Conservation (phyloP, 2,113 vertebrate genomes). For the human region DNA sequence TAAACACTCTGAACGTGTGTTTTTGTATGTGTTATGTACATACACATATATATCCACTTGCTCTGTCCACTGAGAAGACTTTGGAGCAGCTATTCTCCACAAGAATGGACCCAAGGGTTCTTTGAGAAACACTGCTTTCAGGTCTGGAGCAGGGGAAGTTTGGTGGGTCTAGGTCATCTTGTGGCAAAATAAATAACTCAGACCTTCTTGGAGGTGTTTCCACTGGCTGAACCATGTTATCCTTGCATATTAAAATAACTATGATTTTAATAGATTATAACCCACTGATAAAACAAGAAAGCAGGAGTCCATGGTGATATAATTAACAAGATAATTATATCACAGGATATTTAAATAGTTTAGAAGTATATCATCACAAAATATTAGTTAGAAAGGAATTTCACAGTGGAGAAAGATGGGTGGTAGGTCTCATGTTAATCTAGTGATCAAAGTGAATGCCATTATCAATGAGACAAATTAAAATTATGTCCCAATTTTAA, state of each 20-base stretch:
- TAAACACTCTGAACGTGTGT: not conserved
- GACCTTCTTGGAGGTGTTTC: not conserved
- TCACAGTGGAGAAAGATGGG: not conserved
- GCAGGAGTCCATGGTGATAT: not conserved
- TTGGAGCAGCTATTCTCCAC: not conserved
- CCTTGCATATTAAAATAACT: not conserved
- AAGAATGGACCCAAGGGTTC: not conserved
- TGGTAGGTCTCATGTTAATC: not conserved
- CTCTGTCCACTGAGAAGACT: not conserved
- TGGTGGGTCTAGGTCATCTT: not conserved
- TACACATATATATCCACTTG: not conserved
- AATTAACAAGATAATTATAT: not conserved
- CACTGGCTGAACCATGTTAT: not conserved
- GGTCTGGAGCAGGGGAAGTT: not conserved
- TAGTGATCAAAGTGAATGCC: not conserved
- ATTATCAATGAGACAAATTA: not conserved
- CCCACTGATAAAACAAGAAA: not conserved
- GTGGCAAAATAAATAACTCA: not conserved
- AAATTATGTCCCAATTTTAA: not conserved
- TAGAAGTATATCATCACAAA: not conserved
- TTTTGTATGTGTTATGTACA: not conserved
- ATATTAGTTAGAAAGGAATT: not conserved
- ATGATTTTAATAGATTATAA: not conserved
- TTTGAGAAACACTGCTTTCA: not conserved
- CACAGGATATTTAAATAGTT: not conserved